Percentiles rank a stretch among this genome's conserved stretches.
phyloP scores from a whole-genome alignment of 2,113 vertebrate species.

The Pelobates fuscus region DNA sequence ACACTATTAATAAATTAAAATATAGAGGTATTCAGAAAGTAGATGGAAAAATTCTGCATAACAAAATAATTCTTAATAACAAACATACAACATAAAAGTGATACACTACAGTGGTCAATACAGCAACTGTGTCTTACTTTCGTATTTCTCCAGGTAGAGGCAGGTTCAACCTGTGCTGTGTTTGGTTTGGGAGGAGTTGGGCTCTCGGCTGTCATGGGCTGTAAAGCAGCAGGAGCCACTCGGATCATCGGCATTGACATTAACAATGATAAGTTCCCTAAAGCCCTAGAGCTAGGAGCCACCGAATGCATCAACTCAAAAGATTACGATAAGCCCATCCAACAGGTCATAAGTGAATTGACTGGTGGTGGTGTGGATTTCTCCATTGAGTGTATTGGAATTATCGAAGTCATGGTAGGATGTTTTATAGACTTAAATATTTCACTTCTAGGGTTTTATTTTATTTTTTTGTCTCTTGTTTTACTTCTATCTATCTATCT shows the following conservation, averaged over 20 bases:
- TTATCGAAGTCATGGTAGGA: constrained; percentile 44
- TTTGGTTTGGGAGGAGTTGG: constrained; percentile 51
- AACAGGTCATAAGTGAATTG: constrained; percentile 52
- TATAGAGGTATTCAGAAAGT: too few relatives aligned
- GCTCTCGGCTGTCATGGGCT: constrained; percentile 47
- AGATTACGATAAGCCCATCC: constrained; percentile 50
- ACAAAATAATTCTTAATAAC: too few relatives aligned
- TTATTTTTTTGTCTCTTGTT: background rate
- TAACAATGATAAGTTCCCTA: constrained; percentile 51
- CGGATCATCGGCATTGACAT: constrained; percentile 49
- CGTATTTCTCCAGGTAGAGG: constrained; percentile 31
- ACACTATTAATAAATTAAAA: too few relatives aligned
- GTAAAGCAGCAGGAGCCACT: constrained; percentile 43
- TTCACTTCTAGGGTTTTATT: background rate
- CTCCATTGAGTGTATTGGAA: constrained; percentile 54
- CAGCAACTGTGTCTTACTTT: too few relatives aligned
- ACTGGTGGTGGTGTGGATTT: constrained; percentile 48
- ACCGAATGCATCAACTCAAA: constrained; percentile 51
- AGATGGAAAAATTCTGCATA: too few relatives aligned
- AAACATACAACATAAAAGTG: too few relatives aligned
- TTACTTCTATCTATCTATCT: background rate
- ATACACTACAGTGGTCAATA: too few relatives aligned
- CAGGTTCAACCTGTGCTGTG: constrained; percentile 42
- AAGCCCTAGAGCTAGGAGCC: constrained; percentile 40
- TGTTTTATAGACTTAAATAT: background rate